Base-by-base conservation (phyloP, 2,113 vertebrate species). In the Erpornis zantholeuca region DNA sequence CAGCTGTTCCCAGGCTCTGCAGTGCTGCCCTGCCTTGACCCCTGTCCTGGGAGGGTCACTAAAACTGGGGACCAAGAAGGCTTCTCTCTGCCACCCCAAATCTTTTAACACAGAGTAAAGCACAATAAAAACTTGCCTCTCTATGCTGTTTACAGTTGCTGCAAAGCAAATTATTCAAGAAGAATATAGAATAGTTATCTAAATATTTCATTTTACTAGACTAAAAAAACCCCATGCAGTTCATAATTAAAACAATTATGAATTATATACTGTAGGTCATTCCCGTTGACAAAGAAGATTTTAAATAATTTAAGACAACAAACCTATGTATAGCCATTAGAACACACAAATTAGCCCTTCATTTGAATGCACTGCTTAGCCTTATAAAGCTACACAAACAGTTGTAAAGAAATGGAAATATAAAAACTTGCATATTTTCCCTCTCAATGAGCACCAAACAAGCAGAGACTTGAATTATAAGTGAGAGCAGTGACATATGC, bases 361-460 rank as follows among this genome's bases (percentile, higher is more conserved):
- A 92, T 95, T 91, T 91, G 60, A 94, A 88, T 81, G 56, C 45
- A 87, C 24, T 82, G 11, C 50, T 96, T 52, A 86, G 54, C 44
- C 35, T 76, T 70, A 61, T 68, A 92, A 96, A 95, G 77, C 23
- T 72, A 49, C 69, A 90, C 20, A 71, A 93, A 75, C 69, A 76
- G 52, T 86, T 95, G 35, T 77, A 85, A 96, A 79, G 77, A 92
- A 91, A 93, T 31, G 69, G 63, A 93, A 92, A 82, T 60, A 88
- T 38, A 90, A 94, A 97, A 93, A 40, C 64, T 56, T 86, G 27
- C 56, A 86, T 40, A 92, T 96, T 95, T 94, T 87, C 71, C 45
- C 38, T 94, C 29, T 72, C 91, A 94, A 75, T 73, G 82, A 95
- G 82, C 12, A 76, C 47, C 63, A 95, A 82, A 77, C 82, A 97